Percentiles rank a stretch among this genome's conserved stretches.
These are phyloP conservation scores for Illadopsis cleaveri DNA, from an alignment of 2,113 vertebrate species.

Conservation along the genomic window DNA sequence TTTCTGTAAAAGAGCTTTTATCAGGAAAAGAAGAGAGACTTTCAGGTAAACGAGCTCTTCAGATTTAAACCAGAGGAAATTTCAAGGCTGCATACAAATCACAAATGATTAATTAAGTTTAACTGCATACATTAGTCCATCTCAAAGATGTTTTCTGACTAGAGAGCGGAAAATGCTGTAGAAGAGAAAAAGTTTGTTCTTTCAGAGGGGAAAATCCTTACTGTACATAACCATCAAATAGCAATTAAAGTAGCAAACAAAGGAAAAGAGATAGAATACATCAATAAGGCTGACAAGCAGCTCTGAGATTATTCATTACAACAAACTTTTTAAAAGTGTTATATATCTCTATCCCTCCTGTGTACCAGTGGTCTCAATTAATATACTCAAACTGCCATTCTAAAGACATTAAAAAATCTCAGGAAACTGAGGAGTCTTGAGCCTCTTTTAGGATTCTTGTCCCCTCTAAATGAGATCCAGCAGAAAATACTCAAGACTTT, in stretches of 20 bases:
- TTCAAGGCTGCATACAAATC: background rate
- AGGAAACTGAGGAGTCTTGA: background rate
- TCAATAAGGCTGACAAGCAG: background rate
- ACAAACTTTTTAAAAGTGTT: background rate
- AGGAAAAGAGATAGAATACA: background rate
- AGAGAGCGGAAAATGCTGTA: background rate
- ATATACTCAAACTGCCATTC: background rate
- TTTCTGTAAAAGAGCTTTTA: background rate
- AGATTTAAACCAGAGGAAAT: background rate
- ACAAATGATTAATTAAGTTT: background rate
- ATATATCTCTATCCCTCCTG: background rate
- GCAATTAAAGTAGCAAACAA: constrained; percentile 10
- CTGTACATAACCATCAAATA: background rate
- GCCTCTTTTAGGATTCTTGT: background rate
- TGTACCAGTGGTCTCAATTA: background rate
- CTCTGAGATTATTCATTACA: background rate
- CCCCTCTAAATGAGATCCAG: background rate
- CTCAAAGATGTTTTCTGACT: background rate
- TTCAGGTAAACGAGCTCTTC: background rate
- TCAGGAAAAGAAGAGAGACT: background rate
- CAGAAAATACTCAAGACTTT: background rate
- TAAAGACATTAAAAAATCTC: background rate
- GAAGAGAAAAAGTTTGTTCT: background rate
- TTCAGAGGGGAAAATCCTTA: background rate
- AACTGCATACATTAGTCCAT: background rate